A percentile compares a stretch with the other conserved stretches of the same genome.
phyloP scores from a whole-genome alignment of 1,140 invertebrate genomes.

The Drosophila bocqueti region DNA sequence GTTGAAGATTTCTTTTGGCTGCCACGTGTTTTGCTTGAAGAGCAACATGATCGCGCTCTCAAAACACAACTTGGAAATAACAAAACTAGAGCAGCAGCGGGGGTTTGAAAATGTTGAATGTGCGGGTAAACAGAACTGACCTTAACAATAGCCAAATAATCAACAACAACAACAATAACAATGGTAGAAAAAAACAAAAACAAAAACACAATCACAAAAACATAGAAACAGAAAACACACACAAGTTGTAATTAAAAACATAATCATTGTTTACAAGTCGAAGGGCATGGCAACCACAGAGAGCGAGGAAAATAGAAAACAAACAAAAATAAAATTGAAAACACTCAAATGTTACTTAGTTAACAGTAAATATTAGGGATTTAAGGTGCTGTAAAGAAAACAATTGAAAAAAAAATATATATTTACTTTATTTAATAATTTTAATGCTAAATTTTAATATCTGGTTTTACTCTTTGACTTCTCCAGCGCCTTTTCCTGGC shows the following conservation, averaged over 20 bases:
- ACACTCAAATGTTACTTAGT: slow-evolving; percentile 1
- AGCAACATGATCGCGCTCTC: slow-evolving; percentile 3
- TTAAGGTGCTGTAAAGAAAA: neutral
- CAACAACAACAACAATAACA: slow-evolving; percentile 11
- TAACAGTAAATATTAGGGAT: neutral
- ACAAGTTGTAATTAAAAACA: slow-evolving; percentile 39
- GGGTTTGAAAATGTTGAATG: slow-evolving; percentile 39
- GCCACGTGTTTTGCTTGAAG: slow-evolving; percentile 11
- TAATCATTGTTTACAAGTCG: slow-evolving; percentile 44
- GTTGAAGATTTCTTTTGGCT: too few species aligned
- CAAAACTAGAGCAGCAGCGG: slow-evolving; percentile 18
- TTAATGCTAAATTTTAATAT: neutral
- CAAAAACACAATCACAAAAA: slow-evolving; percentile 7
- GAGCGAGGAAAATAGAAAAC: slow-evolving; percentile 4
- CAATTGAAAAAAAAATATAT: too few species aligned
- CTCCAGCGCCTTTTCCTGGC: slow-evolving; percentile 55
- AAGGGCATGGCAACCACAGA: slow-evolving; percentile 51
- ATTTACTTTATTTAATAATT: too few species aligned
- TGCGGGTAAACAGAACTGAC: slow-evolving; percentile 62
- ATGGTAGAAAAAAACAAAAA: too few species aligned
- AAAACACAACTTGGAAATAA: slow-evolving; percentile 4
- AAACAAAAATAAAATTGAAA: slow-evolving; percentile 24
- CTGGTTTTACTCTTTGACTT: neutral
- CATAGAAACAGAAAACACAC: neutral
- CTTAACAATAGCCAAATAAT: slow-evolving; percentile 52